Percentiles rank a stretch among this genome's conserved stretches.
phyloP scores from a whole-genome alignment of 2,888 invertebrate genomes.

The Entomobrya proxima region DNA sequence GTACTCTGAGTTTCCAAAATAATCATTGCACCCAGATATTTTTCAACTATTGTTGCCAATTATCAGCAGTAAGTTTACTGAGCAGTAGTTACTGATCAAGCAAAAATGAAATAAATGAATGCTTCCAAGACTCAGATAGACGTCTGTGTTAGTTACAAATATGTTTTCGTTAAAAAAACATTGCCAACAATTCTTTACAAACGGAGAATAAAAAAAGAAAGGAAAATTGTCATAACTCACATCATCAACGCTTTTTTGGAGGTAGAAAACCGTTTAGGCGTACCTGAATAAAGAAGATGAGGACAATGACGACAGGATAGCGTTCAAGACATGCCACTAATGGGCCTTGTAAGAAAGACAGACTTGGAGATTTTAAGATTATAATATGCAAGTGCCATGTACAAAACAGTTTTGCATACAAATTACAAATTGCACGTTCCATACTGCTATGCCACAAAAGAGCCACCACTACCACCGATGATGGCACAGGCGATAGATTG shows the following conservation, averaged over 20 bases:
- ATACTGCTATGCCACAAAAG: not conserved
- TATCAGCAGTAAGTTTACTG: too few relatives aligned
- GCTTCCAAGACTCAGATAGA: not conserved
- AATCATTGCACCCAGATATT: too few relatives aligned
- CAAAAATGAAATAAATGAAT: not conserved
- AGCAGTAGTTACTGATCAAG: slow-evolving; percentile 45
- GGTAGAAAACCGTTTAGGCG: not conserved
- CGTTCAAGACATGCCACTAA: slow-evolving; percentile 35
- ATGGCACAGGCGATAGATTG: not conserved
- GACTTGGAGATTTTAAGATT: not conserved
- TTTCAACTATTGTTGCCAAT: too few relatives aligned
- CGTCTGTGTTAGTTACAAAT: slow-evolving; percentile 42
- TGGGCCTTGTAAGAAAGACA: slow-evolving; percentile 25
- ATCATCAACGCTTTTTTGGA: not conserved
- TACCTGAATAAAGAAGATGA: not conserved
- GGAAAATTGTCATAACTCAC: not conserved
- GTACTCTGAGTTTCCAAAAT: too few relatives aligned
- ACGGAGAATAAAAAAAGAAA: not conserved
- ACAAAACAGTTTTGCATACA: slow-evolving; percentile 58
- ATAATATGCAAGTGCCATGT: not conserved
- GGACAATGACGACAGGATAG: not conserved
- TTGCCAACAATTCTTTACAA: not conserved
- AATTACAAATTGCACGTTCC: slow-evolving; percentile 63
- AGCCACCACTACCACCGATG: not conserved
- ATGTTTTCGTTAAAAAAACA: not conserved